Evolutionary conservation across 2,888 invertebrate genomes (phyloP).

Genomic region (Apotomis turbidana): DNA sequence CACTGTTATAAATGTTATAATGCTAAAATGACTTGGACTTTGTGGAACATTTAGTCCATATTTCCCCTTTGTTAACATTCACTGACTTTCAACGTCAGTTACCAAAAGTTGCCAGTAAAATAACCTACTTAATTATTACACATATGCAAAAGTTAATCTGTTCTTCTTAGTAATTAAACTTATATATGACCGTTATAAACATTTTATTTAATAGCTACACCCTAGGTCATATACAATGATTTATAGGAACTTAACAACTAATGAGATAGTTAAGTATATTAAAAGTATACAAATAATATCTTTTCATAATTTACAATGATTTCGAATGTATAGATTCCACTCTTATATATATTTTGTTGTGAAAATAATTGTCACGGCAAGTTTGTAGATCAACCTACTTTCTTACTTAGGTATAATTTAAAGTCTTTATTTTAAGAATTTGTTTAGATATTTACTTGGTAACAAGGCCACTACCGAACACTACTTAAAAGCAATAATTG

Average conservation of each 20-base stretch:
- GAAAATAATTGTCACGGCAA: not conserved
- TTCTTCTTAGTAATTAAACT: too few relatives aligned
- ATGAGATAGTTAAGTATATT: slow-evolving; percentile 6
- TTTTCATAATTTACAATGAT: not conserved
- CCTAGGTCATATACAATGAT: not conserved
- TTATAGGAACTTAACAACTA: slow-evolving; percentile 11
- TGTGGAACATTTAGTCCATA: too few relatives aligned
- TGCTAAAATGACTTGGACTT: too few relatives aligned
- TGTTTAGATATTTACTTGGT: slow-evolving; percentile 1
- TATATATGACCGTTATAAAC: not conserved
- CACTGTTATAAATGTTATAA: too few relatives aligned
- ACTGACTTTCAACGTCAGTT: too few relatives aligned
- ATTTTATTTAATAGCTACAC: not conserved
- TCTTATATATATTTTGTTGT: not conserved
- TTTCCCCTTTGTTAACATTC: too few relatives aligned
- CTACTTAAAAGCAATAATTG: slow-evolving; percentile 35
- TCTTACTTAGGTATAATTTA: not conserved
- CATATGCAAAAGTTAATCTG: too few relatives aligned
- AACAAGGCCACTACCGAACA: slow-evolving; percentile 32
- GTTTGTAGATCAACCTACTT: not conserved
- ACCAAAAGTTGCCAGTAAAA: too few relatives aligned
- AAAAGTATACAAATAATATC: not conserved
- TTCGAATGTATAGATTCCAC: not conserved
- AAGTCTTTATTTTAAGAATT: slow-evolving; percentile 9
- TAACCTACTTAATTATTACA: too few relatives aligned